phyloP scores from a whole-genome alignment of 2,888 invertebrate species.

The Apamea monoglypha region DNA sequence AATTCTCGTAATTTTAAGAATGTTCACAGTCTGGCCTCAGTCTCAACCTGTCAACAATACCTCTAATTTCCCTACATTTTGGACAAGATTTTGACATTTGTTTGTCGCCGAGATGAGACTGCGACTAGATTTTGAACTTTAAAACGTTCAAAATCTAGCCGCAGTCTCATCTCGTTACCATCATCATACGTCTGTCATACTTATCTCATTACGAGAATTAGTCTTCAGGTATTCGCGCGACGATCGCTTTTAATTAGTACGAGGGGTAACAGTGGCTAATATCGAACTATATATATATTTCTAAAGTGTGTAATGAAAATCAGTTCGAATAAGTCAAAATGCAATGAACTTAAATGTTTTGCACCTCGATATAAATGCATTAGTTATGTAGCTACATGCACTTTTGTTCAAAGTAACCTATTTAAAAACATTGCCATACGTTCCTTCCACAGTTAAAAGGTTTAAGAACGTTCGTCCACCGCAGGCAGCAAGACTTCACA shows the following conservation, averaged over 20 bases:
- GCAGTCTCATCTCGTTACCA: too few species aligned
- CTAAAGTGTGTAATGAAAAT: neutral
- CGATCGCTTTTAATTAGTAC: neutral
- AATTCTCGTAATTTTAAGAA: too few species aligned
- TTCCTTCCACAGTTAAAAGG: neutral
- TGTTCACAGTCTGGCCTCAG: too few species aligned
- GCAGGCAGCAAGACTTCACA: neutral
- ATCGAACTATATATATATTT: neutral
- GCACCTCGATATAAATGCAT: constrained; percentile 4
- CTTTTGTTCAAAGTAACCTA: neutral
- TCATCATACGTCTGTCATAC: too few species aligned
- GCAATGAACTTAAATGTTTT: neutral
- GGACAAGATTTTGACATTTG: too few species aligned
- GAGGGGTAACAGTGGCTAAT: neutral
- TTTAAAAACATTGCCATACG: neutral
- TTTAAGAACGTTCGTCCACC: neutral
- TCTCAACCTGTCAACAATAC: too few species aligned
- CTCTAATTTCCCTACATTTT: too few species aligned
- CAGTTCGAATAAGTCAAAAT: neutral
- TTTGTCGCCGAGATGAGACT: too few species aligned
- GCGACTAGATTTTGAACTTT: too few species aligned
- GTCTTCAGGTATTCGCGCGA: neutral
- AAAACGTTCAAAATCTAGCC: too few species aligned
- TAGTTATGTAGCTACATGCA: neutral
- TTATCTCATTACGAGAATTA: too few species aligned